Percentiles rank a stretch among this genome's conserved stretches.
These are phyloP conservation scores for Pharmacophagus antenor DNA, from an alignment of 2,888 invertebrate species.

Conservation along the genomic window DNA sequence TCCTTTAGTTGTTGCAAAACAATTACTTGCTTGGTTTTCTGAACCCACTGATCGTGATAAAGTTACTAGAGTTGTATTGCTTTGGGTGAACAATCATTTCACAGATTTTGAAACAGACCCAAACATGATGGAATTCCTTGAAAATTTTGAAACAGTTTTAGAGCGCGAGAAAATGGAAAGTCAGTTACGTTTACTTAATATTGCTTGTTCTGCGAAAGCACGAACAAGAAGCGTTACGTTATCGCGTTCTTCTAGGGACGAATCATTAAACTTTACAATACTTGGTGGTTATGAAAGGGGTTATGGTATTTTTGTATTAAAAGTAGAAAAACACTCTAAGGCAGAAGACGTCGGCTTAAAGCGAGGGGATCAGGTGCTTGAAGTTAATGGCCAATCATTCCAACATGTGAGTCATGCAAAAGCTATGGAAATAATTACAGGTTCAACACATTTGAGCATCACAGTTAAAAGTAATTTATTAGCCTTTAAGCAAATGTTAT, in stretches of 20 bases:
- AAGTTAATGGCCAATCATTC: constrained; percentile 98
- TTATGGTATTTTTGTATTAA: constrained; percentile 96
- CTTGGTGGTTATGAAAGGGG: constrained; percentile 96
- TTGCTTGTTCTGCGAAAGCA: constrained; percentile 98
- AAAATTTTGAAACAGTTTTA: constrained; percentile 92
- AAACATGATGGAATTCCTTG: constrained; percentile 97
- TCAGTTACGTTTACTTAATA: constrained; percentile 91
- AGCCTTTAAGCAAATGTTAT: constrained; percentile 86
- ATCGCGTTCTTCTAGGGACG: constrained; percentile 95
- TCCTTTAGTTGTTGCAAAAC: constrained; percentile 92
- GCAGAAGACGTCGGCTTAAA: constrained; percentile 98
- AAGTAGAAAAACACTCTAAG: constrained; percentile 95
- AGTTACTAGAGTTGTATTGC: constrained; percentile 95
- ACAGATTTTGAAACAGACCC: constrained; percentile 98
- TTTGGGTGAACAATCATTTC: constrained; percentile 99
- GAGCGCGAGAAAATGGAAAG: constrained; percentile 93
- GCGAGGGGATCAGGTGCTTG: constrained; percentile 97
- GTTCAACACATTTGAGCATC: constrained; percentile 97
- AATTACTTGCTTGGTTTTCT: constrained; percentile 94
- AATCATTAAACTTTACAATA: constrained; percentile 95
- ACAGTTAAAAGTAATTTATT: constrained; percentile 98
- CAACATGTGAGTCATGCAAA: constrained; percentile 94
- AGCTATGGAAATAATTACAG: constrained; percentile 95
- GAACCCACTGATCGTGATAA: constrained; percentile 89
- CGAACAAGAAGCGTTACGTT: constrained; percentile 94